phyloP scores from a whole-genome alignment of 2,113 vertebrate species.

The Arothron firmamentum region DNA sequence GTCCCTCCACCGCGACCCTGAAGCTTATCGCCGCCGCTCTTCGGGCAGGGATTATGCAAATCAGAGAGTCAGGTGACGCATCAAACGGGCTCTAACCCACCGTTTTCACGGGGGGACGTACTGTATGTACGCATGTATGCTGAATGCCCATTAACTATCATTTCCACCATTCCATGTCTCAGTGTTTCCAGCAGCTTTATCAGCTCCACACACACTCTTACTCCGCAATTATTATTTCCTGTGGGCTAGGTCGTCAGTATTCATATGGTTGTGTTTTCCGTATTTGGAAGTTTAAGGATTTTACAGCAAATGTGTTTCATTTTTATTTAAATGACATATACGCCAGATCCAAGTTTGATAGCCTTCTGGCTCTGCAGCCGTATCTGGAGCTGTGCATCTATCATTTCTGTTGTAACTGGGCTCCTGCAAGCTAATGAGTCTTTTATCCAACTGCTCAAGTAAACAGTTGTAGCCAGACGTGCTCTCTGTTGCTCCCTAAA shows the following conservation, averaged over 20 bases:
- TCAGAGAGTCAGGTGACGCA: slow-evolving; percentile 34
- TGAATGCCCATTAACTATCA: not conserved
- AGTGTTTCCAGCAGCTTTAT: too few relatives aligned
- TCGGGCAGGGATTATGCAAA: slow-evolving; percentile 56
- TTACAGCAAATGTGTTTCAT: slow-evolving; percentile 37
- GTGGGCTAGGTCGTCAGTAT: too few relatives aligned
- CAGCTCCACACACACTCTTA: too few relatives aligned
- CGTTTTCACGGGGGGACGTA: not conserved
- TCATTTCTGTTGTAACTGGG: not conserved
- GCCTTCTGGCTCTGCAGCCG: not conserved
- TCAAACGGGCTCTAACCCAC: slow-evolving; percentile 10
- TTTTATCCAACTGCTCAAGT: too few relatives aligned
- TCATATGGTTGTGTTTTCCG: too few relatives aligned
- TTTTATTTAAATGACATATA: slow-evolving; percentile 14
- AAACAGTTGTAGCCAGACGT: too few relatives aligned
- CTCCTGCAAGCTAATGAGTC: not conserved
- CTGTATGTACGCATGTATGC: slow-evolving; percentile 7
- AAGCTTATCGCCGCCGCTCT: slow-evolving; percentile 48
- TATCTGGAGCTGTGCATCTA: not conserved
- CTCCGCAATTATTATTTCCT: too few relatives aligned
- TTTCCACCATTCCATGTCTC: not conserved
- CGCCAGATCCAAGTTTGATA: not conserved
- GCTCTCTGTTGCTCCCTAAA: too few relatives aligned
- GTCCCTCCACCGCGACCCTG: slow-evolving; percentile 34
- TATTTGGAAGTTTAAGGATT: not conserved